A percentile compares a stretch with the other conserved stretches of the same genome.
These are phyloP conservation scores for Hydrolagus colliei DNA, from an alignment of 2,797 vertebrate species.

Conservation along the genomic window DNA sequence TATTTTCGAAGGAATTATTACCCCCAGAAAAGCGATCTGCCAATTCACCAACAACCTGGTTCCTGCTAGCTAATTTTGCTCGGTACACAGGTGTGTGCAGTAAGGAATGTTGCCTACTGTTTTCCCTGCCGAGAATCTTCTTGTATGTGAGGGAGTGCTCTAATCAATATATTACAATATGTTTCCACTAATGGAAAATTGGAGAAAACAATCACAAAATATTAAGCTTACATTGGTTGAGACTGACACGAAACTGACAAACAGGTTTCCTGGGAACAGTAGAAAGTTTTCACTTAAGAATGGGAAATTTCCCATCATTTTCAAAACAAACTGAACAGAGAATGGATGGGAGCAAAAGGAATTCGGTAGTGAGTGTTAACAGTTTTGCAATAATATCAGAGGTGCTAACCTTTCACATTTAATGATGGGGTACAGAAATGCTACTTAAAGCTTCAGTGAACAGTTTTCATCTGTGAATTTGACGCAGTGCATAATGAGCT, in stretches of 20 bases:
- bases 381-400: not conserved
- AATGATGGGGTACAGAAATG: conserved; percentile 26
- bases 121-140: no score
- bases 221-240: not conserved
- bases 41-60: no score
- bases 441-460: conserved; percentile 12
- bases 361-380: not conserved
- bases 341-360: not conserved
- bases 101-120: no score
- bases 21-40: no score
- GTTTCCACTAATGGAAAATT: no score
- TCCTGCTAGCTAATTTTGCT: no score
- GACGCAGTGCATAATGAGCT: not conserved
- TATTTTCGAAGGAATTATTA: no score
- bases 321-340: not conserved
- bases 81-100: no score
- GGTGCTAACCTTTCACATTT: conserved; percentile 24
- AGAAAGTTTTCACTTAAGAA: not conserved
- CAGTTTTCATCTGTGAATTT: conserved; percentile 24
- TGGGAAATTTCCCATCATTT: not conserved
- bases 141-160: no score
- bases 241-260: not conserved
- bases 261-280: not conserved
- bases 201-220: not conserved
- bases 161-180: no score